Percentiles rank a stretch among this genome's conserved stretches.
Conservation (phyloP, 2,888 invertebrate genomes). For the Drosophila meridiana region DNA sequence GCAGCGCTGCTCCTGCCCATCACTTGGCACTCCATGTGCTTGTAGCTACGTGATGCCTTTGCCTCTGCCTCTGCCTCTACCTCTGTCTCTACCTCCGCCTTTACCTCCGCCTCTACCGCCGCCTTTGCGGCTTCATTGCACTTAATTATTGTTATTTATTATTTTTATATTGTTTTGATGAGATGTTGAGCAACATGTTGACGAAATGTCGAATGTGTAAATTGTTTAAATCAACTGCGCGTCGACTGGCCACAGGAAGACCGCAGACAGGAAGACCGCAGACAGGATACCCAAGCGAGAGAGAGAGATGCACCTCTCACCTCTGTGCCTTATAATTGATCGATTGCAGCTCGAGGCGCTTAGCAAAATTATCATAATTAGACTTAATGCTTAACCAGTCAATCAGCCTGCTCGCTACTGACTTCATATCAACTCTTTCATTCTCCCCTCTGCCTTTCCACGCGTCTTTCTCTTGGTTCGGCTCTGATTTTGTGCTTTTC, state of each 20-base stretch:
- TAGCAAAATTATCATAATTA: constrained; percentile 80
- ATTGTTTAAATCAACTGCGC: constrained; percentile 73
- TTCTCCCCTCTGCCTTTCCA: constrained; percentile 4
- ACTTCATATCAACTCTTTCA: constrained; percentile 16
- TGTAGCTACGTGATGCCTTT: constrained; percentile 29
- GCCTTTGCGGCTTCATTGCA: constrained; percentile 79
- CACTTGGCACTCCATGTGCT: constrained; percentile 20
- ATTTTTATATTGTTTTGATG: constrained; percentile 82
- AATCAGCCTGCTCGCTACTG: constrained; percentile 36
- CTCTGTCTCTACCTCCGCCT: not conserved
- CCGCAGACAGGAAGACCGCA: not conserved
- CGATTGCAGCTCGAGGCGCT: constrained; percentile 79
- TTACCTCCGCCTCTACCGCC: no score
- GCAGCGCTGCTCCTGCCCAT: constrained; percentile 4
- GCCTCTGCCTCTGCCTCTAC: constrained; percentile 8
- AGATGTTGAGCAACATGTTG: constrained; percentile 79
- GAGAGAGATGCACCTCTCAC: constrained; percentile 27
- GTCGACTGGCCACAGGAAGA: not conserved
- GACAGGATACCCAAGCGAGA: constrained; percentile 28
- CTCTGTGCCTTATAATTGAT: constrained; percentile 73
- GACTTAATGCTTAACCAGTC: constrained; percentile 67
- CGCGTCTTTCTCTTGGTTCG: not conserved
- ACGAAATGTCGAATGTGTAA: constrained; percentile 83
- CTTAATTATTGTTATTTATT: constrained; percentile 85
- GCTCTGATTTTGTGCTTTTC: constrained; percentile 12